Conservation (phyloP, 2,113 vertebrate genomes). For the Seriola quinqueradiata region DNA sequence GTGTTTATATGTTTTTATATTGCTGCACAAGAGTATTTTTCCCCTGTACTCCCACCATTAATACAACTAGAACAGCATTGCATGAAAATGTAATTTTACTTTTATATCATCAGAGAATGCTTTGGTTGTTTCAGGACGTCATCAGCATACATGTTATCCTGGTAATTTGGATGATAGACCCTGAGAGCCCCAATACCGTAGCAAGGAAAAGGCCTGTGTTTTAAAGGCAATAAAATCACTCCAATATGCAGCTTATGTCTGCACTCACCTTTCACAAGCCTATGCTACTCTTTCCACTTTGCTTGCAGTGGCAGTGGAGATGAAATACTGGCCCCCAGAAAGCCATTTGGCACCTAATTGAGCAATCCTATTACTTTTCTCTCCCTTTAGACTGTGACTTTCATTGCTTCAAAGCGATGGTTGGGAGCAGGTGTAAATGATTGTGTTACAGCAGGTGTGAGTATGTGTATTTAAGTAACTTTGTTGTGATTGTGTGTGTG, state of each 20-base stretch:
- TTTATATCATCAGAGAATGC: conserved; percentile 42
- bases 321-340: conserved; percentile 86
- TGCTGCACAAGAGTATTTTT: conserved; percentile 11
- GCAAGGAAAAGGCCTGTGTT: conserved; percentile 68
- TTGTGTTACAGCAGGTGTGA: conserved; percentile 72
- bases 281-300: conserved; percentile 77
- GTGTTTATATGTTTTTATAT: conserved; percentile 28
- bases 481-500: conserved; percentile 64
- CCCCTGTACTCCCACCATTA: conserved; percentile 43
- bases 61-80: conserved; percentile 39
- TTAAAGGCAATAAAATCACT: conserved; percentile 81
- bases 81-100: conserved; percentile 61
- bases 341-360: conserved; percentile 88
- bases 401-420: conserved; percentile 77
- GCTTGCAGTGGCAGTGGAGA: conserved; percentile 82
- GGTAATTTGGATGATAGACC: conserved; percentile 64
- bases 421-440: conserved; percentile 76
- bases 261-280: conserved; percentile 75
- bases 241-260: conserved; percentile 82
- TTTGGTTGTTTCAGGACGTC: conserved; percentile 54
- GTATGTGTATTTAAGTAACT: conserved; percentile 76
- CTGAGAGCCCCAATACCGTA: conserved; percentile 56
- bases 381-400: conserved; percentile 82
- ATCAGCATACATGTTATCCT: conserved; percentile 60
- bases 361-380: conserved; percentile 87